Evolutionary conservation across 2,888 invertebrate species (phyloP), one percentile per base, ranked within the genome.

Genomic region (Phortica magna): DNA sequence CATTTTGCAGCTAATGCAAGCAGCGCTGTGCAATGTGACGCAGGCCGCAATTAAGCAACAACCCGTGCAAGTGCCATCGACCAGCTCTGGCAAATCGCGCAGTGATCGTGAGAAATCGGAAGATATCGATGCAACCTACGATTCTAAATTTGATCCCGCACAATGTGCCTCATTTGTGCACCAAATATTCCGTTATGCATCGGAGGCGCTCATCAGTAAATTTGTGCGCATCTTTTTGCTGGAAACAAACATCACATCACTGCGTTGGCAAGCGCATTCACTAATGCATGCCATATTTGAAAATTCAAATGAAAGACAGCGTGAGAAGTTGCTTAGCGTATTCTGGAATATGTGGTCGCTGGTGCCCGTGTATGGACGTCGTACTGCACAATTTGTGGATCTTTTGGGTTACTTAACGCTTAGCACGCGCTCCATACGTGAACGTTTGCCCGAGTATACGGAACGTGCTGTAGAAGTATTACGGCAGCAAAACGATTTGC

Each of bases 311-410:
- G 93, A 94, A 74, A 89, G 94, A 0, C 96, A 98, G 83, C 97
- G 98, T 89, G 96, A 96, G 83, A 93, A 93, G 1, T 91, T 99
- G 43, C 93, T 98, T 10, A 96, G 96, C 72, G 93, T 97, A 43
- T 93, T 99, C 88, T 98, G 98, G 98, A 94, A 95, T 67, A 93
- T 99, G 81, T 99, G 98, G 98, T 97, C 97, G 0, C 93, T 96
- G 70, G 93, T 99, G 75, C 97, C 98, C 1, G 95, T 95, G 76
- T 98, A 97, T 90, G 99, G 99, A 0, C 94, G 97, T 2, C 97
- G 98, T 91, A 98, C 98, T 0, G 96, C 98, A 0, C 99, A 99
- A 91, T 99, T 99, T 92, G 98, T 99, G 0, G 99, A 99, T 91
- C 93, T 99, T 0, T 94, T 99, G 7, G 98, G 99, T 0, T 99